A percentile compares a stretch with the other conserved stretches of the same genome.
Evolutionary conservation across 2,888 invertebrate genomes (phyloP).

Genomic region (Tanaodytes sp.): DNA sequence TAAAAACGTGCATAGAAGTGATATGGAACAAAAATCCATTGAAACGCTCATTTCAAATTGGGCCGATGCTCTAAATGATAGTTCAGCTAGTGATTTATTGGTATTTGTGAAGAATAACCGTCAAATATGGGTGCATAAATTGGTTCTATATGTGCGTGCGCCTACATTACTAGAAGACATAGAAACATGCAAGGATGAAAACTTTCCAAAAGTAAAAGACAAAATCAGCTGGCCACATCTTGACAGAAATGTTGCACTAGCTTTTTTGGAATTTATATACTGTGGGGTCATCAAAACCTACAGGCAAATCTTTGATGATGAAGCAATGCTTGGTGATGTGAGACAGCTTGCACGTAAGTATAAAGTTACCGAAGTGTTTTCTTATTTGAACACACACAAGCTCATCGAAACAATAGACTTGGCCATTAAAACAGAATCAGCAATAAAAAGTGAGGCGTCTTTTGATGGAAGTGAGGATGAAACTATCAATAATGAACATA

Average conservation of each 20-base stretch:
- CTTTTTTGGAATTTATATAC: conserved; percentile 72
- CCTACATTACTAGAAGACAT: conserved; percentile 70
- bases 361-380: conserved; percentile 61
- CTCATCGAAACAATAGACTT: no score
- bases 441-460: neutral
- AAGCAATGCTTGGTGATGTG: conserved; percentile 54
- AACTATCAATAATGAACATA: no score
- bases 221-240: conserved; percentile 64
- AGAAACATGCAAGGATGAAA: conserved; percentile 56
- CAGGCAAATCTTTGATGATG: conserved; percentile 53
- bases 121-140: conserved; percentile 72
- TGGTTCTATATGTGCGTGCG: conserved; percentile 72
- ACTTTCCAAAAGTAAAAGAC: conserved; percentile 57
- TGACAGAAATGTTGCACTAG: conserved; percentile 62
- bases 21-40: neutral
- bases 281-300: conserved; percentile 64
- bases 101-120: conserved; percentile 68
- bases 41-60: conserved; percentile 62
- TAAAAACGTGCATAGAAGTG: neutral
- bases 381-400: conserved; percentile 62
- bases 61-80: conserved; percentile 67
- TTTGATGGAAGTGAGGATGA: conserved; percentile 1
- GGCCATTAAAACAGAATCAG: no score
- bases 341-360: conserved; percentile 65
- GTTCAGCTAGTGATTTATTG: conserved; percentile 71